Percentiles rank a stretch among this genome's conserved stretches.
phyloP scores from a whole-genome alignment of 1,140 invertebrate species.

The Tribolium madens region DNA sequence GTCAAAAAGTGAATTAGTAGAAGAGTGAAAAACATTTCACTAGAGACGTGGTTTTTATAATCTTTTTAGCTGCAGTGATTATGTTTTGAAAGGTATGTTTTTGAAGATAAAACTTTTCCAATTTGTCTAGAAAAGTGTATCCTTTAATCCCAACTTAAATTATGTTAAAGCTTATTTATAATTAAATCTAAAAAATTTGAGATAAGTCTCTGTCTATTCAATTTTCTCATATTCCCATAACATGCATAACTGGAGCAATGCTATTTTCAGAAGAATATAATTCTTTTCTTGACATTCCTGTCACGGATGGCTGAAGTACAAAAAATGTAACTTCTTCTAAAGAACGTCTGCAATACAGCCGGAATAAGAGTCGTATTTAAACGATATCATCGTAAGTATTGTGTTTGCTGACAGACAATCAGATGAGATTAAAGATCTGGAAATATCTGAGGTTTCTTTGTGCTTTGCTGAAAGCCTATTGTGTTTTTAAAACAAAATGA shows the following conservation, averaged over 20 bases:
- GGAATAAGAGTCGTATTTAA: constrained; percentile 43
- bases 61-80: background rate
- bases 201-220: background rate
- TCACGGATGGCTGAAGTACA: constrained; percentile 18
- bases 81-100: background rate
- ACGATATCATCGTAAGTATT: constrained; percentile 49
- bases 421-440: constrained; percentile 53
- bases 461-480: background rate
- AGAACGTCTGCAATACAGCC: constrained; percentile 15
- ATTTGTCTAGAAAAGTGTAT: background rate
- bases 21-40: background rate
- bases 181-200: background rate
- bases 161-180: background rate
- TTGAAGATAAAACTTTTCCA: too few relatives aligned
- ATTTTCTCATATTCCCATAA: background rate
- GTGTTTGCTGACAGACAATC: constrained; percentile 53
- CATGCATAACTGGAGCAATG: constrained; percentile 1
- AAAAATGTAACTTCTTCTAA: constrained; percentile 20
- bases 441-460: constrained; percentile 35
- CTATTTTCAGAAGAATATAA: background rate
- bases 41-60: background rate
- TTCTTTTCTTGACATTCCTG: constrained; percentile 21
- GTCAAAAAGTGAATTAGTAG: background rate
- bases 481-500: constrained; percentile 6
- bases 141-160: background rate